Conservation (phyloP, 2,113 vertebrate genomes). For the Xenopus tropicalis region DNA sequence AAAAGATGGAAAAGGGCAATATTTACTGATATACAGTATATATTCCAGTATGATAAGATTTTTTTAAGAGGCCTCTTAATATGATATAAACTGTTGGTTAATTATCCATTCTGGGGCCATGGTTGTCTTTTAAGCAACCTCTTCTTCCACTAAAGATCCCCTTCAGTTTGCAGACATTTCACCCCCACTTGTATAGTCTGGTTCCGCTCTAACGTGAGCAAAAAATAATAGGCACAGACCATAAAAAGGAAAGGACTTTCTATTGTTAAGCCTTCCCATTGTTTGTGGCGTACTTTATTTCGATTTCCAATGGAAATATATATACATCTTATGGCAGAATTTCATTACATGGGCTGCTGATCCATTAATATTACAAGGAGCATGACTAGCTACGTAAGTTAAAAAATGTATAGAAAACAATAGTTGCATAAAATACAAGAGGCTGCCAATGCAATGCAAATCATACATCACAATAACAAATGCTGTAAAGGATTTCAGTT, state of each 20-base stretch:
- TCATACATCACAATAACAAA: neutral
- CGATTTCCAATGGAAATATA: neutral
- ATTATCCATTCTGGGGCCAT: too few relatives aligned
- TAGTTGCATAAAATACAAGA: neutral
- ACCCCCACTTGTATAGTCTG: neutral
- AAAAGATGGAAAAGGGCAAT: too few relatives aligned
- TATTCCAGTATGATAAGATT: too few relatives aligned
- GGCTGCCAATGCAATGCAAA: neutral
- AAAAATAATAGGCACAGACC: neutral
- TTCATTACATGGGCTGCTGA: constrained; percentile 7
- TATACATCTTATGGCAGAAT: neutral
- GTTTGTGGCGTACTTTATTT: neutral
- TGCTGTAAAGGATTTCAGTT: neutral
- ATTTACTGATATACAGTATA: too few relatives aligned
- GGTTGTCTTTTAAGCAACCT: too few relatives aligned
- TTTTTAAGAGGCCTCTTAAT: too few relatives aligned
- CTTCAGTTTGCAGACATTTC: too few relatives aligned
- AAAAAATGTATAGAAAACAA: neutral
- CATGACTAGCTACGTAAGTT: neutral
- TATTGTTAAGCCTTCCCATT: neutral
- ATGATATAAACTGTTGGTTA: too few relatives aligned
- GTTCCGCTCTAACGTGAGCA: neutral
- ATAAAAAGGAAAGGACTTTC: neutral
- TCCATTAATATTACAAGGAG: neutral
- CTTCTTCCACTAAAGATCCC: too few relatives aligned